A percentile compares a stretch with the other conserved stretches of the same genome.
Conservation (phyloP, 2,888 invertebrate species). For the Polia nebulosa region DNA sequence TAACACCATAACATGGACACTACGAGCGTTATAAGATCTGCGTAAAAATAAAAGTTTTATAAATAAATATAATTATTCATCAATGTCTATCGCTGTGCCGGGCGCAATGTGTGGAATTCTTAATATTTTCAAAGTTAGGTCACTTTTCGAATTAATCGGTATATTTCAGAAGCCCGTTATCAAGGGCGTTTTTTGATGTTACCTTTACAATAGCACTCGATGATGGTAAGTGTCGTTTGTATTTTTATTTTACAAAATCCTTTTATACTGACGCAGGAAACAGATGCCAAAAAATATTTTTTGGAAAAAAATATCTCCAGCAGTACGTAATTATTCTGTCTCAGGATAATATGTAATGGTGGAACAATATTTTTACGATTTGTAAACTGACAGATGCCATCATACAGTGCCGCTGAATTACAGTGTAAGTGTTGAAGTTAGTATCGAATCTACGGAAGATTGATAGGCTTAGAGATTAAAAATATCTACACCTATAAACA, state of each 20-base stretch:
- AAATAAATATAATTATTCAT: not conserved
- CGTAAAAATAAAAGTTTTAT: slow-evolving; percentile 9
- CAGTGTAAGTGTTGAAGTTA: not conserved
- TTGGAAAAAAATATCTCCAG: not conserved
- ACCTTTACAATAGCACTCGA: not conserved
- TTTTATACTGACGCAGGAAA: not conserved
- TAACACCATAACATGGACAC: not conserved
- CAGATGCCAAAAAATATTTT: not conserved
- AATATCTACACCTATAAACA: not conserved
- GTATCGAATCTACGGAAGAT: not conserved
- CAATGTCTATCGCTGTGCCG: not conserved
- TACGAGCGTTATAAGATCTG: not conserved
- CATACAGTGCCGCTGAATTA: not conserved
- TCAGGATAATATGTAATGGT: not conserved
- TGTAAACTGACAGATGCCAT: not conserved
- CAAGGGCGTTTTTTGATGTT: not conserved
- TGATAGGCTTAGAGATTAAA: not conserved
- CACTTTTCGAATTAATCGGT: not conserved
- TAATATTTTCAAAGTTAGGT: not conserved
- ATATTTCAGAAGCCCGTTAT: not conserved
- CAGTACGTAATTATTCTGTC: no score
- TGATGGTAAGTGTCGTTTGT: not conserved
- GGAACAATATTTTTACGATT: not conserved
- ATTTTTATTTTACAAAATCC: not conserved
- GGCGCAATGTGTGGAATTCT: slow-evolving; percentile 24